These are phyloP conservation scores for Tarsius wallacei DNA, from an alignment of 2,797 vertebrate genomes.

Conservation along the genomic window DNA sequence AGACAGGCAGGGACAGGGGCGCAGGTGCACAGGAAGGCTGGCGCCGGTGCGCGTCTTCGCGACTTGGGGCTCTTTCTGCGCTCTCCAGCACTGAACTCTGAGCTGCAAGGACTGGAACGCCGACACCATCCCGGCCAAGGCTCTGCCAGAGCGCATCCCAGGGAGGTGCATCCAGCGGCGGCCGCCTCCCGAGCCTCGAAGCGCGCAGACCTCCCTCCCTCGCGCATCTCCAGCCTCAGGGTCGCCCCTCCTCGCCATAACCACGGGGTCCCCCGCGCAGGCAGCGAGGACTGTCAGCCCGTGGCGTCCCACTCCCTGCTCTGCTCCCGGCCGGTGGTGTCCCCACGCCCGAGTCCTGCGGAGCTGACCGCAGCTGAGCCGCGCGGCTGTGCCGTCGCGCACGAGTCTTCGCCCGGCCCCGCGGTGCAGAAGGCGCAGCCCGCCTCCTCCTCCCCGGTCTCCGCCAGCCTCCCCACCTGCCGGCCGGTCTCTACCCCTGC, in stretches of 20 bases:
- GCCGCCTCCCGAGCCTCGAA: slow-evolving; percentile 1
- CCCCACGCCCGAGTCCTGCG: neutral
- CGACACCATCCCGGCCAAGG: neutral
- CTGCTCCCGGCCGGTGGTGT: neutral
- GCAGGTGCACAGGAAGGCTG: slow-evolving; percentile 71
- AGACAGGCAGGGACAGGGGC: slow-evolving; percentile 71
- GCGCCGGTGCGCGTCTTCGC: slow-evolving; percentile 27
- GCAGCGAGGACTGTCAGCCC: neutral
- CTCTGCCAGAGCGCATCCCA: slow-evolving; percentile 18
- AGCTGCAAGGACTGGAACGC: slow-evolving; percentile 41
- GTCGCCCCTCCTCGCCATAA: slow-evolving; percentile 66
- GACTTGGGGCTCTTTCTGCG: slow-evolving; percentile 68
- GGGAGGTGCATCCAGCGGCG: slow-evolving; percentile 47
- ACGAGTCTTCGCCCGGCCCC: neutral
- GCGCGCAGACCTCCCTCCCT: slow-evolving; percentile 63
- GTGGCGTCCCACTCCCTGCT: neutral
- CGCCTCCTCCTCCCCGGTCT: neutral
- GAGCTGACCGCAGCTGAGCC: neutral
- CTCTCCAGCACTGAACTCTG: slow-evolving; percentile 76
- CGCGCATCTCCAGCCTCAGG: slow-evolving; percentile 77
- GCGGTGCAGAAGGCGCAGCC: neutral
- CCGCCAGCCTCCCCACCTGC: neutral
- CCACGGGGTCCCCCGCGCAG: neutral
- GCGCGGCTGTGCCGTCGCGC: neutral
- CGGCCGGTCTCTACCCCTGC: neutral